Base-by-base conservation (phyloP, 2,888 invertebrate species). In the Cryptus viduatorius region DNA sequence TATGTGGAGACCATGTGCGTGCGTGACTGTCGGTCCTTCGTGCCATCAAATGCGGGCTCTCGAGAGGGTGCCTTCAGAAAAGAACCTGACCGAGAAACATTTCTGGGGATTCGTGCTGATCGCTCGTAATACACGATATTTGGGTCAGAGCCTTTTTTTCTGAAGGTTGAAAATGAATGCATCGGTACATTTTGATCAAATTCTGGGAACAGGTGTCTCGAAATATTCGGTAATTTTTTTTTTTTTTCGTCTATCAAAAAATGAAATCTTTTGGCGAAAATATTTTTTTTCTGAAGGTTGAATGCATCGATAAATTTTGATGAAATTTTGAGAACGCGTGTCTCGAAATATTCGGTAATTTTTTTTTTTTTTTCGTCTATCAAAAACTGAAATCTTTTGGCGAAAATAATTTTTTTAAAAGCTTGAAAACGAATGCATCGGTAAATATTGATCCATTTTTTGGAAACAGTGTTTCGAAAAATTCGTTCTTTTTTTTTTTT, bases 71-170 rank as follows among this genome's bases (percentile, higher is more conserved):
- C 24, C 24, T 24, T 24, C 50, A 44, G 69, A n/a, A 76, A 65
- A 73, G 68, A 75, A 83, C 65, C 71, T 79, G 83, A 79, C 59
- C 79, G 65, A 76, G 56, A 16, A 79, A 75, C 69, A 68, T 31
- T 71, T 69, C 29, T 64, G 29, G 46, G 56, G 29, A 75, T 76
- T 64, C 79, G 46, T 24, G 31, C 46, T 79, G 48, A 75, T 67
- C 59, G 44, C 31, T 71, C 72, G 29, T 24, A n/a, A 72, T 48
- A 67, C 56, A 59, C 67, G 59, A 50, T 72, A 80, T 68, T 73
- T 59, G 61, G 83, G 80, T 80, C 83, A 67, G 42, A 61, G 53
- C 53, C 65, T 12, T 83, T 69, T 79, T 53, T 56, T 46, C 48
- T 82, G 24, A 24, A 24, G 24, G 24, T 24, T 24, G 24, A 24